Evolutionary conservation across 2,113 vertebrate species (phyloP).

Genomic region (human): DNA sequence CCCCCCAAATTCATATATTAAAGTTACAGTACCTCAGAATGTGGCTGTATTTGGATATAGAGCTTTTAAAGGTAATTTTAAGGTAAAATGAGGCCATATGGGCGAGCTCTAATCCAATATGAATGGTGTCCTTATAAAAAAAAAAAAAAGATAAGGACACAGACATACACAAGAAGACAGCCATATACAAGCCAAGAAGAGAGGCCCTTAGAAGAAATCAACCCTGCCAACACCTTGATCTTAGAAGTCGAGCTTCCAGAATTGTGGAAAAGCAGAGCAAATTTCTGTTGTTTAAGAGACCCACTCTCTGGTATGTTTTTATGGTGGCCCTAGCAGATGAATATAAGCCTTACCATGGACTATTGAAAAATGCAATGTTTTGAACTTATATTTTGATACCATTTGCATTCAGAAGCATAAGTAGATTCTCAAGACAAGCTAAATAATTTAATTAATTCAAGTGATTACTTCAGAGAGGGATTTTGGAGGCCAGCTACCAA

Average conservation of each 20-base stretch:
- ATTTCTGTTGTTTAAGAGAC: background rate
- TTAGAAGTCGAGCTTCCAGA: background rate
- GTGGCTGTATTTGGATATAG: background rate
- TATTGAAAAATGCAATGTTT: background rate
- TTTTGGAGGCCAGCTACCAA: background rate
- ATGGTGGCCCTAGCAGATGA: background rate
- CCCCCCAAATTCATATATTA: background rate
- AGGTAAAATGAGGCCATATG: background rate
- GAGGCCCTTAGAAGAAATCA: background rate
- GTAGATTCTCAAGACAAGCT: background rate
- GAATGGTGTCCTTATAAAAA: background rate
- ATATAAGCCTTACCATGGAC: background rate
- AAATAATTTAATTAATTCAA: conserved; percentile 25
- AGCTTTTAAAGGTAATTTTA: background rate
- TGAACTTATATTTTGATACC: background rate
- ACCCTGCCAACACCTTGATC: background rate
- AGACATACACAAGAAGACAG: background rate
- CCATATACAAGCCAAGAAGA: background rate
- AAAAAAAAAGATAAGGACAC: background rate
- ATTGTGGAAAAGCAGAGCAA: background rate
- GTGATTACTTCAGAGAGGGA: background rate
- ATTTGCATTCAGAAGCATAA: background rate
- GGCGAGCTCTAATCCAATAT: background rate
- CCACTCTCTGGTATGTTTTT: background rate
- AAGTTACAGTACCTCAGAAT: background rate